Percentiles rank a stretch among this genome's conserved stretches.
These are phyloP conservation scores for Brachypterus glaber DNA, from an alignment of 2,888 invertebrate species.

Conservation along the genomic window DNA sequence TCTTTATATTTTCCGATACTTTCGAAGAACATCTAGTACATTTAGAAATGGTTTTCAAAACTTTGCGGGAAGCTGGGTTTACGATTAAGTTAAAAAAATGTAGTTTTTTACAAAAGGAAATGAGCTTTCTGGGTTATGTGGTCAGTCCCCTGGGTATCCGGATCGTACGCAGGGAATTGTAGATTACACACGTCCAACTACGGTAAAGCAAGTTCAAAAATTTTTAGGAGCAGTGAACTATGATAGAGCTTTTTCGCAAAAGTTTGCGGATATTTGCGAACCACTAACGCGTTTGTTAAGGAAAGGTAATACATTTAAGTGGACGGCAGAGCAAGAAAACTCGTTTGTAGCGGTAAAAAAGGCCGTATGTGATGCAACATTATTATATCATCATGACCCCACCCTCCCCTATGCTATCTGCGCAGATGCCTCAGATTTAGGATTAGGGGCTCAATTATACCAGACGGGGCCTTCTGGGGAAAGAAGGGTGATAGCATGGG, in stretches of 20 bases:
- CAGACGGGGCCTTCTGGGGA: too few relatives aligned
- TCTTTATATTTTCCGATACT: conserved; percentile 15
- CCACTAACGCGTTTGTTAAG: conserved; percentile 14
- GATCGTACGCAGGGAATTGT: conserved; percentile 17
- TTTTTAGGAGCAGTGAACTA: conserved; percentile 19
- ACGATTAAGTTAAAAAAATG: conserved; percentile 21
- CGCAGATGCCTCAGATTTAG: too few relatives aligned
- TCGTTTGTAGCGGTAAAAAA: too few relatives aligned
- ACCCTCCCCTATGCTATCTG: too few relatives aligned
- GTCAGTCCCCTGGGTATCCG: conserved; percentile 18
- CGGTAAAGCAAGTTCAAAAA: conserved; percentile 15
- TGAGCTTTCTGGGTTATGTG: conserved; percentile 21
- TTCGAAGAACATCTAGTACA: conserved; percentile 17
- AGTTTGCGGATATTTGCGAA: conserved; percentile 6
- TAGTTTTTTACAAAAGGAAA: conserved; percentile 16
- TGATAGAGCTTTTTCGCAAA: conserved; percentile 12
- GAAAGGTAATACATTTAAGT: background rate
- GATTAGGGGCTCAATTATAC: too few relatives aligned
- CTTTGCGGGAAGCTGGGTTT: conserved; percentile 14
- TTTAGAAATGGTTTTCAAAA: conserved; percentile 13
- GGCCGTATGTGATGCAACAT: too few relatives aligned
- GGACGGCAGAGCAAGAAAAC: conserved; percentile 10
- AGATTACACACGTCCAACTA: conserved; percentile 15
- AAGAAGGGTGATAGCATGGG: too few relatives aligned
- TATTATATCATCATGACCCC: too few relatives aligned